phyloP scores from a whole-genome alignment of 2,113 vertebrate species.

The Marcusenius ussheri region DNA sequence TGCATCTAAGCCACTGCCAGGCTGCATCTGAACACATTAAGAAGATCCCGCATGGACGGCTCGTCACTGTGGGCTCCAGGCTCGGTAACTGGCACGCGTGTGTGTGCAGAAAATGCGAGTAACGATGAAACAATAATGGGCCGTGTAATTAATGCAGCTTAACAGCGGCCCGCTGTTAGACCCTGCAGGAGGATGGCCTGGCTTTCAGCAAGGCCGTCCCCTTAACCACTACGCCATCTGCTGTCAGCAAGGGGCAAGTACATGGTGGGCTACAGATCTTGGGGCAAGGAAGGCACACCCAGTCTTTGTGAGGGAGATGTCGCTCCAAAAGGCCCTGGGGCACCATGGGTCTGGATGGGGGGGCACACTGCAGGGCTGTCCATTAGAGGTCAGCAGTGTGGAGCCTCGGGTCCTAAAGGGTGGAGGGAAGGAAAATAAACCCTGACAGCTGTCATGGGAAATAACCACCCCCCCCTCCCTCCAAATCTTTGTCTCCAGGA shows the following conservation, averaged over 20 bases:
- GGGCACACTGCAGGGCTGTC: slow-evolving; percentile 41
- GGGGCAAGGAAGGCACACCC: neutral
- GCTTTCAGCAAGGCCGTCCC: neutral
- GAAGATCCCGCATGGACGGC: neutral
- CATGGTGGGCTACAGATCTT: neutral
- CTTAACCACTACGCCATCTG: neutral
- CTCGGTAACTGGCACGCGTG: neutral
- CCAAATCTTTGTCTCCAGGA: slow-evolving; percentile 46
- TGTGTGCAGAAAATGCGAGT: neutral
- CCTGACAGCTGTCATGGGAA: slow-evolving; percentile 60
- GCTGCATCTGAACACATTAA: neutral
- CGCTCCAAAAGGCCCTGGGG: neutral
- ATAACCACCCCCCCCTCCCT: slow-evolving; percentile 46
- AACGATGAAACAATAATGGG: neutral
- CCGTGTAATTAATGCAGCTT: neutral
- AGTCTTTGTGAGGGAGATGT: neutral
- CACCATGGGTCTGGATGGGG: neutral
- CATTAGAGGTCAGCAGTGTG: slow-evolving; percentile 23
- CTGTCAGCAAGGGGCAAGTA: neutral
- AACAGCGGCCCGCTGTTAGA: neutral
- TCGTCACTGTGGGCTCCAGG: neutral
- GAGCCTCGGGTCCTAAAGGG: slow-evolving; percentile 50
- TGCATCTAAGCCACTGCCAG: neutral
- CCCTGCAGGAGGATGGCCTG: neutral
- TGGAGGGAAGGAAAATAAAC: slow-evolving; percentile 53